A percentile compares a stretch with the other conserved stretches of the same genome.
Evolutionary conservation across 1,140 invertebrate genomes (phyloP).

Genomic region (Myzus persicae): DNA sequence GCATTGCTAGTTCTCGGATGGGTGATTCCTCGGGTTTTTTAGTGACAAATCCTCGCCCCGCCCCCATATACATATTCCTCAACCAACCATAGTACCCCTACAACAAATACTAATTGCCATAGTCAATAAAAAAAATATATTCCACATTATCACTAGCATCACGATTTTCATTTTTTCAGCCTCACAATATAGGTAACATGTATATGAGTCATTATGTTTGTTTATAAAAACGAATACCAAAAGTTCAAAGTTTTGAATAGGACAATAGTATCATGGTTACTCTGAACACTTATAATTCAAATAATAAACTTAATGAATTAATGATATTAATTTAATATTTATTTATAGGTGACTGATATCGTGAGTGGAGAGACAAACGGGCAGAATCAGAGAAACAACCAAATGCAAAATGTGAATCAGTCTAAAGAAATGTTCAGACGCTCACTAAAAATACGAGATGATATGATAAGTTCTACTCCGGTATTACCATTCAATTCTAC

Average conservation of each 20-base stretch:
- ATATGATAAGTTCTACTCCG: slow-evolving; percentile 60
- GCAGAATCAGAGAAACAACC: slow-evolving; percentile 51
- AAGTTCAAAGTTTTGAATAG: no score
- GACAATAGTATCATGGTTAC: neutral
- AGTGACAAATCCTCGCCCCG: no score
- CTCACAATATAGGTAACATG: neutral
- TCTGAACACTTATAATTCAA: neutral
- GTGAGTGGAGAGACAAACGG: slow-evolving; percentile 53
- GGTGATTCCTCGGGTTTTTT: no score
- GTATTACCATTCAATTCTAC: slow-evolving; percentile 59
- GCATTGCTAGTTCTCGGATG: no score
- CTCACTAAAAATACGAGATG: slow-evolving; percentile 64
- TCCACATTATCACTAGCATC: neutral
- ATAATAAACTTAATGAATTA: neutral
- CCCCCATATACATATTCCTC: no score
- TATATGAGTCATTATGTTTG: no score
- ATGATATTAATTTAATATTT: neutral
- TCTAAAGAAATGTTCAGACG: slow-evolving; percentile 67
- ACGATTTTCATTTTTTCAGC: neutral
- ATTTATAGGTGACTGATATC: slow-evolving; percentile 51
- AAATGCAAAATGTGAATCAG: slow-evolving; percentile 57
- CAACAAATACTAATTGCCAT: no score
- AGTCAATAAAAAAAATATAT: no score
- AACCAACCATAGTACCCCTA: no score
- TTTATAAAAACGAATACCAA: no score